Evolutionary conservation across 2,888 invertebrate species (phyloP).

Genomic region (Rotaria magnacalcarata): DNA sequence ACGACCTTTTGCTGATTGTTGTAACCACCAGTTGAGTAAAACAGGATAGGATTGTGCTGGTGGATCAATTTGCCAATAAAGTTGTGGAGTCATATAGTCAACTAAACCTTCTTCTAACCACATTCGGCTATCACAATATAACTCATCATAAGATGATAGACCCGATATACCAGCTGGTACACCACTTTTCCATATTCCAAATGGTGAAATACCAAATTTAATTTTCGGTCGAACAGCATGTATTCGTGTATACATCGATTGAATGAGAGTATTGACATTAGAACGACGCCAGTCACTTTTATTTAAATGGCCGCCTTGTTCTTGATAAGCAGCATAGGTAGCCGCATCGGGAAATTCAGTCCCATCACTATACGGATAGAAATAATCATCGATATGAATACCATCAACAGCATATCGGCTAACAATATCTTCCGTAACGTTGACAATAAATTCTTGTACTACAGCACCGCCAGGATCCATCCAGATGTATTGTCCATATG

Average conservation of each 20-base stretch:
- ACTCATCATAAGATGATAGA: conserved; percentile 49
- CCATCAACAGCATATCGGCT: conserved; percentile 54
- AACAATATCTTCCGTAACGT: conserved; percentile 52
- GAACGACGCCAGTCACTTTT: conserved; percentile 52
- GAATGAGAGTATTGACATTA: conserved; percentile 52
- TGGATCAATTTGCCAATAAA: conserved; percentile 55
- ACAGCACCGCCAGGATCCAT: conserved; percentile 54
- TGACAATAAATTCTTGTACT: conserved; percentile 50
- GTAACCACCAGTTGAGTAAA: conserved; percentile 54
- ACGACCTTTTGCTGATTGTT: conserved; percentile 50
- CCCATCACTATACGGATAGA: conserved; percentile 54
- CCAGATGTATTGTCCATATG: conserved; percentile 51
- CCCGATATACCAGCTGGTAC: conserved; percentile 50
- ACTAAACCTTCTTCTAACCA: conserved; percentile 54
- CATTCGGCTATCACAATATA: conserved; percentile 53
- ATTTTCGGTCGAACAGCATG: conserved; percentile 50
- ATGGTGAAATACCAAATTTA: conserved; percentile 54
- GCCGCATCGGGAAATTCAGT: conserved; percentile 51
- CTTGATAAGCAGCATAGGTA: conserved; percentile 51
- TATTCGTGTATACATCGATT: conserved; percentile 49
- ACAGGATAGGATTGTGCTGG: conserved; percentile 53
- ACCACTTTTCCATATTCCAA: conserved; percentile 55
- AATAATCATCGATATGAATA: conserved; percentile 56
- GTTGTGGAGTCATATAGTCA: conserved; percentile 54
- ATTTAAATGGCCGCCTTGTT: conserved; percentile 50